Evolutionary conservation across 1,140 invertebrate genomes (phyloP).

Genomic region (Achroia grisella): DNA sequence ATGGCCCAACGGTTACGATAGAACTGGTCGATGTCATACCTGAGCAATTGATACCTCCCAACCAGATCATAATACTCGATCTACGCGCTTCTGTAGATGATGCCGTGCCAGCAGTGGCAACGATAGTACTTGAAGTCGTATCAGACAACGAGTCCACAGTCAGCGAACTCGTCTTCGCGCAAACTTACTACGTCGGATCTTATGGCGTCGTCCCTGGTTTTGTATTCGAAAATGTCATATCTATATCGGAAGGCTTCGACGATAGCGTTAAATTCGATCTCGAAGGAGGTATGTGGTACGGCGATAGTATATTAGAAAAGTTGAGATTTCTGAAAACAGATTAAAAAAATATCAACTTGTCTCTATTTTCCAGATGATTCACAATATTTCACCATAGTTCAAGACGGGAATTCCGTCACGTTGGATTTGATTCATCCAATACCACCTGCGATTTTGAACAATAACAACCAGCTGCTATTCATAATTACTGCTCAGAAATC

Average conservation of each 20-base stretch:
- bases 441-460: slow-evolving; percentile 16
- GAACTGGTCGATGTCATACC: slow-evolving; percentile 2
- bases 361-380: slow-evolving; percentile 19
- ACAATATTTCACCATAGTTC: slow-evolving; percentile 17
- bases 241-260: slow-evolving; percentile 13
- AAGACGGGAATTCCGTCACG: slow-evolving; percentile 7
- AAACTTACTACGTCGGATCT: slow-evolving; percentile 15
- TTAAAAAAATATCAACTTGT: no score
- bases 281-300: slow-evolving; percentile 27
- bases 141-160: neutral
- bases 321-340: no score
- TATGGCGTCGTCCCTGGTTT: slow-evolving; percentile 14
- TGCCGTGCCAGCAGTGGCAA: slow-evolving; percentile 5
- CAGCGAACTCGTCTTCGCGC: slow-evolving; percentile 6
- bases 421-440: slow-evolving; percentile 9
- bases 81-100: slow-evolving; percentile 3
- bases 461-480: slow-evolving; percentile 22
- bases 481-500: slow-evolving; percentile 12
- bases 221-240: slow-evolving; percentile 9
- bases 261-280: slow-evolving; percentile 14
- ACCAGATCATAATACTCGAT: slow-evolving; percentile 10
- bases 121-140: slow-evolving; percentile 7
- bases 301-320: no score
- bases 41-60: slow-evolving; percentile 5
- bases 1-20: slow-evolving; percentile 1